Base-by-base conservation (phyloP, 2,113 vertebrate genomes). In the Aspiorhynchus laticeps region DNA sequence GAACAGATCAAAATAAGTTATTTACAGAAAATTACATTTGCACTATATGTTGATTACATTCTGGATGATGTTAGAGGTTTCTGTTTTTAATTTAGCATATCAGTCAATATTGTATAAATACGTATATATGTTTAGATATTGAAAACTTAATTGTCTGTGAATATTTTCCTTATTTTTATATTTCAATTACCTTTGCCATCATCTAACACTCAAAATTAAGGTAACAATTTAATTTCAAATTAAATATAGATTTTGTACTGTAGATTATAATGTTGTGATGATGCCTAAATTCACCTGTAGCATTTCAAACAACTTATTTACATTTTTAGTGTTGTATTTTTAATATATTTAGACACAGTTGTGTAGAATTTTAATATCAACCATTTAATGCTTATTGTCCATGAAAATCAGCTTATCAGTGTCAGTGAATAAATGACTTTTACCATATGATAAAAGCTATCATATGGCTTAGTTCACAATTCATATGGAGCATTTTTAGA, bases 1-100 rank as follows among this genome's bases (percentile, higher is more conserved):
- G 21, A 73, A 74, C 71, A 74, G 36, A 74, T 74, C 71, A n/a
- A 74, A 61, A n/a, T 61, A n/a, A 41, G 36, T 41, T 74, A n/a
- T n/a, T 71, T 24, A 41, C 28, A 17, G 14, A 69, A 59, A 33
- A 33, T 31, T 2, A 33, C 14, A 69, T 69, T 74, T 41, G 71
- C 10, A 19, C 31, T 21, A 19, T 71, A 36, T 21, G 33, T 36
- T 8, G 15, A 36, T 3, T 1, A 36, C 31, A 36, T 71, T 71
- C 33, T 1, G 26, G 17, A 31, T 67, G 2, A 67, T 67, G 26
- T 31, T 67, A 17, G 28, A 71, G 48, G 48, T 53, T 21, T 17
- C n/a, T 21, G 67, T 71, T 71, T 71, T 9, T 36, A 36, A 51
- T 51, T 59, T 59, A 59, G 7, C 24, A 1, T 59, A 33, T 33